phyloP scores from a whole-genome alignment of 2,888 invertebrate genomes.

The Anodontia alba region DNA sequence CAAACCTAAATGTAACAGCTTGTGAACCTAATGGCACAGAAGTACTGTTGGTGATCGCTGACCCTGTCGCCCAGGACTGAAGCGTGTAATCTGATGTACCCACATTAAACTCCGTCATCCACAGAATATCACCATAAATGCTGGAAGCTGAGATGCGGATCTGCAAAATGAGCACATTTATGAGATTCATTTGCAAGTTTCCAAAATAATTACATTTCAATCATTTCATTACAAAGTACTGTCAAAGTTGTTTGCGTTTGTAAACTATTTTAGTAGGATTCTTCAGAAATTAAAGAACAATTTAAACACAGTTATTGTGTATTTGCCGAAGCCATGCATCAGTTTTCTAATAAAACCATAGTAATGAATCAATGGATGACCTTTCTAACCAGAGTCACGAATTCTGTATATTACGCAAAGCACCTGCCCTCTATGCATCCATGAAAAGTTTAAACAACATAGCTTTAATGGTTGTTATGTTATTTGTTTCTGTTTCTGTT shows the following conservation, averaged over 20 bases:
- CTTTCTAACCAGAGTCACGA: too few species aligned
- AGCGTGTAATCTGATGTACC: not conserved
- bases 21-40: not conserved
- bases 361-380: too few species aligned
- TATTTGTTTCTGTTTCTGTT: too few species aligned
- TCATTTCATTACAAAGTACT: not conserved
- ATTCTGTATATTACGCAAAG: too few species aligned
- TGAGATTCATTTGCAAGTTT: not conserved
- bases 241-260: not conserved
- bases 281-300: too few species aligned
- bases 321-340: too few species aligned
- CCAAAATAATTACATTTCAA: not conserved
- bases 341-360: too few species aligned
- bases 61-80: constrained; percentile 21
- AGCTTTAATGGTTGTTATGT: too few species aligned
- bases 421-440: too few species aligned
- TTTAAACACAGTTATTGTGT: too few species aligned
- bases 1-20: constrained; percentile 10
- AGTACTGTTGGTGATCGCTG: not conserved
- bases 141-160: constrained; percentile 36
- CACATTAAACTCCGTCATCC: constrained; percentile 48
- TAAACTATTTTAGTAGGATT: too few species aligned
- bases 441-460: too few species aligned
- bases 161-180: constrained; percentile 25
- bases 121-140: constrained; percentile 37